Evolutionary conservation across 2,113 vertebrate genomes (phyloP).

Genomic region (Aldabrachelys gigantea): DNA sequence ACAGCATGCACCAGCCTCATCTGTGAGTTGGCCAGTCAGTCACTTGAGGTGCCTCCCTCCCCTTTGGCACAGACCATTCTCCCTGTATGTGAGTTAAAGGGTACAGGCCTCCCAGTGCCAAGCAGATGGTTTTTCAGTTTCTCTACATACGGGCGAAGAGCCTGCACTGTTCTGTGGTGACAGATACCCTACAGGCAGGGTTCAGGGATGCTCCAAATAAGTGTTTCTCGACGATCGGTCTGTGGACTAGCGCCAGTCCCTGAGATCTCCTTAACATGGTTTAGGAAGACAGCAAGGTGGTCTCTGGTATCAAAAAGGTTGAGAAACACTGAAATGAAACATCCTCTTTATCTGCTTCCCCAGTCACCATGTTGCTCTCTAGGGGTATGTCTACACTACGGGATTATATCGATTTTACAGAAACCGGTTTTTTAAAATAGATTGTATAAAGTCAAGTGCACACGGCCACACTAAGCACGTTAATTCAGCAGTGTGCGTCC

Average conservation of each 20-base stretch:
- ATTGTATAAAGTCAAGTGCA: too few relatives aligned
- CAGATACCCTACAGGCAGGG: accelerated
- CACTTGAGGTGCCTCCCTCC: background rate
- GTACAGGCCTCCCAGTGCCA: background rate
- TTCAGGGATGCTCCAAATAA: background rate
- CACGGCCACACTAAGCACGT: too few relatives aligned
- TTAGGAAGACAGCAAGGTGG: background rate
- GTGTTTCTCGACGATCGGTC: too few relatives aligned
- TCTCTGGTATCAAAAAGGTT: background rate
- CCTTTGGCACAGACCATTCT: background rate
- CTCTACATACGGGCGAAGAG: background rate
- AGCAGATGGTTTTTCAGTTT: background rate
- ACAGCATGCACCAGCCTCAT: background rate
- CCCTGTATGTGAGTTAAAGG: background rate
- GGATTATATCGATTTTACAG: too few relatives aligned
- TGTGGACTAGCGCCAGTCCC: background rate
- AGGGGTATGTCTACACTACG: too few relatives aligned
- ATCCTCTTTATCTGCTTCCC: background rate
- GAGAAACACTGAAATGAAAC: background rate
- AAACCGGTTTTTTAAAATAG: too few relatives aligned
- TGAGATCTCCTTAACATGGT: background rate
- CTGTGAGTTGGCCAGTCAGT: background rate
- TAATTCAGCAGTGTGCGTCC: too few relatives aligned
- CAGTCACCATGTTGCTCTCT: background rate
- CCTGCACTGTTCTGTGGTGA: background rate